Evolutionary conservation across 1,140 invertebrate species (phyloP), one percentile per base, ranked within the genome.

Genomic region (Stegodyphus mimosarum): DNA sequence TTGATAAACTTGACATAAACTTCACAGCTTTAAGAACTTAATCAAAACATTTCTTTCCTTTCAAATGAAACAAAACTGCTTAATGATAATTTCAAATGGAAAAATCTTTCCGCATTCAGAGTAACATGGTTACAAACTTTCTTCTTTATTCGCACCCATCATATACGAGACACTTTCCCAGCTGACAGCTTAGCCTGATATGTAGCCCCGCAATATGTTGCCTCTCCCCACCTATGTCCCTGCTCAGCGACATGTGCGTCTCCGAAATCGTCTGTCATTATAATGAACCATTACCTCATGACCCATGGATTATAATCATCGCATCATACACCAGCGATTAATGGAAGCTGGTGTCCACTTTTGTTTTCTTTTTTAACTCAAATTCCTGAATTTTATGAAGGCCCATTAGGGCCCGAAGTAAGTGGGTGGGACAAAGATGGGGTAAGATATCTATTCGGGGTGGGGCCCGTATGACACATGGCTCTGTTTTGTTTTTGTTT

Each of bases 271-370:
- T n/a, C 11, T 70, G 77, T 79, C 77, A 79, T 79, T 79, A 79
- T 48, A 6, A 55, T 48, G 75, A 33, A 51, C 13, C 75, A 77
- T 77, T 77, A 77, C 75, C 63, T 77, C 33, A 55, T 33, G 33
- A 33, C 33, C 33, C 77, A 63, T 70, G 66, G 49, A 50, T 79
- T 79, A 79, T 79, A 79, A 79, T 79, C 77, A 78, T 67, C 63
- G 76, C 64, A 78, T 78, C 76, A 79, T 33, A 33, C 1, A 33
- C 15, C 49, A 70, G 77, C 77, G 77, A 79, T 79, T 79, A 79
- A 79, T 79, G 77, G 53, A 70, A 70, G 75, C 64, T 55, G 75
- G 75, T 55, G 52, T 60, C 51, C 51, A 33, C 18, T 77, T 64
- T 66, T 66, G 15, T 64, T 55, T 79, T 13, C 33, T 79, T n/a